phyloP scores from a whole-genome alignment of 2,888 invertebrate species.

The Uloborus plumipes region DNA sequence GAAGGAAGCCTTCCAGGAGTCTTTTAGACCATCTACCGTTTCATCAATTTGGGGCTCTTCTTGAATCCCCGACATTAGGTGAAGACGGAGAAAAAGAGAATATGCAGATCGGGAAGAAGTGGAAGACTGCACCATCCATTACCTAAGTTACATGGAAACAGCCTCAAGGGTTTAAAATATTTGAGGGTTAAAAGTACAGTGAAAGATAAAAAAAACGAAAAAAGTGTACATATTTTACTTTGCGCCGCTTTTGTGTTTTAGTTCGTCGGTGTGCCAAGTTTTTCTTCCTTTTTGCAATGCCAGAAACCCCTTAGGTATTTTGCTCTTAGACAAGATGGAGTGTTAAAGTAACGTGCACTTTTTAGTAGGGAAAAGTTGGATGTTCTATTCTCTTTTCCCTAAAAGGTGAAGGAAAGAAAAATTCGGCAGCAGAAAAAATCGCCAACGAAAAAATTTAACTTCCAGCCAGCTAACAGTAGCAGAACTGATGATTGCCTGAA shows the following conservation, averaged over 20 bases:
- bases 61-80: constrained; percentile 9
- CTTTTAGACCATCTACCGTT: constrained; percentile 44
- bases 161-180: constrained; percentile 58
- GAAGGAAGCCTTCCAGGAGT: constrained; percentile 18
- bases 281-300: constrained; percentile 17
- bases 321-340: background rate
- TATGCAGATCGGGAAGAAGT: constrained; percentile 55
- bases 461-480: constrained; percentile 22
- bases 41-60: constrained; percentile 46
- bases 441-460: constrained; percentile 18
- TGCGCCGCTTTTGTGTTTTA: constrained; percentile 53
- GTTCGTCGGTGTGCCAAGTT: constrained; percentile 12
- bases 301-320: constrained; percentile 59
- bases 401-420: constrained; percentile 48
- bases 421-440: constrained; percentile 17
- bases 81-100: constrained; percentile 17
- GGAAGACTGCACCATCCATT: constrained; percentile 55
- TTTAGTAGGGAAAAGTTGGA: constrained; percentile 18
- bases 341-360: background rate
- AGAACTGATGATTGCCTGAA: constrained; percentile 59
- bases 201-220: constrained; percentile 28
- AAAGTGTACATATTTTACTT: constrained; percentile 54
- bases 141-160: constrained; percentile 59
- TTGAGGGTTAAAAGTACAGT: constrained; percentile 2
- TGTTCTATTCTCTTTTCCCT: constrained; percentile 55